Evolutionary conservation across 2,797 vertebrate species (phyloP).

Genomic region (Ceryle rudis): DNA sequence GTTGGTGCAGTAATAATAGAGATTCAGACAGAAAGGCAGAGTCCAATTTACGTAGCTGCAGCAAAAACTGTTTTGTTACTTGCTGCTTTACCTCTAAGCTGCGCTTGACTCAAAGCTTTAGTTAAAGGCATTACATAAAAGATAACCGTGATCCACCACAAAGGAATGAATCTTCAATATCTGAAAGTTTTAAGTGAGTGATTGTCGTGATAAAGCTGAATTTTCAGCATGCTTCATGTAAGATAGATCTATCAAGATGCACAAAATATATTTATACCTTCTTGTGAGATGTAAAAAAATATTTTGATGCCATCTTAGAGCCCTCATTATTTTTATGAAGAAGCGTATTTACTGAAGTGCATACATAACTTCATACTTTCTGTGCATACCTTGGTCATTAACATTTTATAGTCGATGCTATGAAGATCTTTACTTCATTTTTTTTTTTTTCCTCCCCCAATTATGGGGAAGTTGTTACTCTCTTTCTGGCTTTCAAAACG

Average conservation of each 20-base stretch:
- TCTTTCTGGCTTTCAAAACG: background rate
- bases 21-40: background rate
- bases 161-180: background rate
- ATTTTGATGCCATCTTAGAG: background rate
- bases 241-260: background rate
- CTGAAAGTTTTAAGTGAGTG: background rate
- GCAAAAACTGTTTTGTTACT: background rate
- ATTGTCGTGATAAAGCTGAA: background rate
- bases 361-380: fast-evolving
- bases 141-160: background rate
- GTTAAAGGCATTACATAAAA: background rate
- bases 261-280: background rate
- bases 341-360: background rate
- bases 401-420: background rate
- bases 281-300: background rate
- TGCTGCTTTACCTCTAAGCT: background rate
- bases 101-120: background rate
- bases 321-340: background rate
- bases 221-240: background rate
- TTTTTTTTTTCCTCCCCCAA: background rate
- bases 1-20: background rate
- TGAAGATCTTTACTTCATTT: background rate
- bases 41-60: background rate
- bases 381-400: background rate
- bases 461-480: background rate